Percentiles rank a stretch among this genome's conserved stretches.
These are phyloP conservation scores for Eupithecia dodoneata DNA, from an alignment of 2,888 invertebrate species.

Conservation along the genomic window DNA sequence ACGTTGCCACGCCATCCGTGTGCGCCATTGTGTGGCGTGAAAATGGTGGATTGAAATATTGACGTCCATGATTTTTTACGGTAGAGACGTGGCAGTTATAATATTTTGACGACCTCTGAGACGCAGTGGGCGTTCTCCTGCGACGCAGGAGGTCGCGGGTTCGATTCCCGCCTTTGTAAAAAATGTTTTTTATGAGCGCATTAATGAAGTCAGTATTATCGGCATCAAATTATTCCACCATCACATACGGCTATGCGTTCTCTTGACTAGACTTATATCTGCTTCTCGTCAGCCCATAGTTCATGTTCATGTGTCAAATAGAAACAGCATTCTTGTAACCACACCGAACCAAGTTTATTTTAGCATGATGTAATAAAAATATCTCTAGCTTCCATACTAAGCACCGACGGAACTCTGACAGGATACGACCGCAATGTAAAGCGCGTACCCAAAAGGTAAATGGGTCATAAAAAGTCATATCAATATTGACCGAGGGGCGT, in stretches of 20 bases:
- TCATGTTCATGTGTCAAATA: neutral
- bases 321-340: neutral
- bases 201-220: neutral
- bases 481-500: conserved; percentile 79
- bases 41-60: conserved; percentile 2
- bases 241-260: neutral
- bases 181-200: no score
- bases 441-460: conserved; percentile 71
- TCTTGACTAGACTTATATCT: neutral
- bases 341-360: conserved; percentile 5
- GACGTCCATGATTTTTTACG: neutral
- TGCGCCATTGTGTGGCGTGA: neutral
- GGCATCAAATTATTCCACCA: neutral
- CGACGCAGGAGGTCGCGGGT: no score
- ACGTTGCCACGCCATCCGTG: neutral
- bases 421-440: conserved; percentile 34
- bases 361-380: conserved; percentile 2
- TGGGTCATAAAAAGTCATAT: conserved; percentile 79
- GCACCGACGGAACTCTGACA: conserved; percentile 42
- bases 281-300: neutral
- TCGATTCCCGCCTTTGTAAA: no score
- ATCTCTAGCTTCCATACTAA: conserved; percentile 26
- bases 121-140: no score
- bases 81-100: neutral
- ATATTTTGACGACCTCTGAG: neutral